These are phyloP conservation scores for Ligdia adustata DNA, from an alignment of 2,888 invertebrate species.

Conservation along the genomic window DNA sequence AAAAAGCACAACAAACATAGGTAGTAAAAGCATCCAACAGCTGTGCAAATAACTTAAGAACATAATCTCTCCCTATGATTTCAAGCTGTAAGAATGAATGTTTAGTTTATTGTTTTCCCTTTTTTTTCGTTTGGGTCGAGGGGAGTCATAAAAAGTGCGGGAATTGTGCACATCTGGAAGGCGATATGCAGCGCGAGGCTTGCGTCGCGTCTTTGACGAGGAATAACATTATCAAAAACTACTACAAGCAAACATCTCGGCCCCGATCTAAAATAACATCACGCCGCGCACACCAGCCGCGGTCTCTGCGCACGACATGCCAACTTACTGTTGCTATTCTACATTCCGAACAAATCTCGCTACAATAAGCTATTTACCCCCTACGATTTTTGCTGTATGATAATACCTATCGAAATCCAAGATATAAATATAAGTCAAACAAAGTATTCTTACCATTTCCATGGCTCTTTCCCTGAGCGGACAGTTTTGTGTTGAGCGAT, in stretches of 20 bases:
- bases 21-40: no score
- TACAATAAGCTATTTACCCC: neutral
- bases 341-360: constrained; percentile 19
- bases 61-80: no score
- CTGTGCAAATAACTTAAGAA: no score
- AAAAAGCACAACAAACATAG: no score
- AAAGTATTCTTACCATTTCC: constrained; percentile 88
- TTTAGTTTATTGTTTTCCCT: neutral
- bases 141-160: constrained; percentile 21
- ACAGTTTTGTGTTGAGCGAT: constrained; percentile 87
- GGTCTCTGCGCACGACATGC: constrained; percentile 40
- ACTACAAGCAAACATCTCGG: constrained; percentile 56
- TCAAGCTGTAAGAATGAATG: neutral
- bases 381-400: neutral
- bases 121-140: neutral
- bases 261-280: constrained; percentile 69
- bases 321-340: constrained; percentile 46
- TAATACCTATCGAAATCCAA: no score
- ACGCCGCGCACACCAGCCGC: constrained; percentile 42
- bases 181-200: constrained; percentile 11
- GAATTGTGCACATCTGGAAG: constrained; percentile 29
- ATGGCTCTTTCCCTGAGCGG: constrained; percentile 89
- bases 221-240: neutral
- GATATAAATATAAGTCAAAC: no score
- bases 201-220: neutral